A percentile compares a stretch with the other conserved stretches of the same genome.
These are phyloP conservation scores for Bovichtus diacanthus DNA, from an alignment of 2,797 vertebrate species.

Conservation along the genomic window DNA sequence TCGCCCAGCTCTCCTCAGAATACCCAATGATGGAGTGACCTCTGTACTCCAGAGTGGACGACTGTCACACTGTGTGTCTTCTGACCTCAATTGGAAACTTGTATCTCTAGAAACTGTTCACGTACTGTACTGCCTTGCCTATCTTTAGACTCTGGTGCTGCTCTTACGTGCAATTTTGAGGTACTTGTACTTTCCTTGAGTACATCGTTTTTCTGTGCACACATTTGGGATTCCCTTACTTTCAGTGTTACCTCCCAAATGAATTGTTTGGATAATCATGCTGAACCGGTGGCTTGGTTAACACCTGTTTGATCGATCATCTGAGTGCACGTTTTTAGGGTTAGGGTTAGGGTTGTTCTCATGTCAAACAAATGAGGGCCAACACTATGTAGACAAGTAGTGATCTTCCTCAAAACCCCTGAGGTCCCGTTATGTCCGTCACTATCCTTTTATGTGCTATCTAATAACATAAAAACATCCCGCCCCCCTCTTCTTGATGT, in stretches of 20 bases:
- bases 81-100: conserved; percentile 17
- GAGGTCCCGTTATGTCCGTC: conserved; percentile 22
- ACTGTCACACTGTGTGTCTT: conserved; percentile 25
- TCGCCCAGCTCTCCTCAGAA: conserved; percentile 26
- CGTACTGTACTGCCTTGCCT: not conserved
- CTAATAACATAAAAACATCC: conserved; percentile 36
- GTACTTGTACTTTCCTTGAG: not conserved
- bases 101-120: conserved; percentile 30
- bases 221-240: fast-evolving
- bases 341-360: no score
- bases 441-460: conserved; percentile 30
- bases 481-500: not conserved
- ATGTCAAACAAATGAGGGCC: no score
- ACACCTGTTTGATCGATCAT: not conserved
- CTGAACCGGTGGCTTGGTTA: not conserved
- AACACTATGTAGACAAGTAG: not conserved
- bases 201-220: fast-evolving
- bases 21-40: conserved; percentile 44
- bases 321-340: not conserved
- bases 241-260: not conserved
- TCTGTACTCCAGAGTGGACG: conserved; percentile 14
- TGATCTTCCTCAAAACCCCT: conserved; percentile 11
- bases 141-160: not conserved
- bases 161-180: not conserved
- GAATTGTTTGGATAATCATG: not conserved